These are phyloP conservation scores for Macrocentrus cingulum DNA, from an alignment of 1,140 invertebrate genomes.

Conservation along the genomic window DNA sequence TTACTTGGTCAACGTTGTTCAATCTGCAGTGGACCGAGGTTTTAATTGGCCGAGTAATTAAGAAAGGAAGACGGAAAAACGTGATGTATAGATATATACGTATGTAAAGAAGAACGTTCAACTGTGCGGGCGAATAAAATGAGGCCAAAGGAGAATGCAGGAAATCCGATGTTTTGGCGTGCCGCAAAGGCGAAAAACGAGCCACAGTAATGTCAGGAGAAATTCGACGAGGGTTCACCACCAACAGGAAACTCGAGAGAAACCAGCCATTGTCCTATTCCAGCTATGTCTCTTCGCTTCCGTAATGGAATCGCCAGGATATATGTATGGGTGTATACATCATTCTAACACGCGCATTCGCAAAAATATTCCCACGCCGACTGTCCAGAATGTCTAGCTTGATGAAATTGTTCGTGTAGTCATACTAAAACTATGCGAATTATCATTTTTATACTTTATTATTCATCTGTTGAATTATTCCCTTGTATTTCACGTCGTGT, in stretches of 20 bases:
- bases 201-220: not conserved
- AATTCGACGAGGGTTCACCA: not conserved
- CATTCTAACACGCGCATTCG: not conserved
- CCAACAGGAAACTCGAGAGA: slow-evolving; percentile 1
- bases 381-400: no score
- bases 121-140: not conserved
- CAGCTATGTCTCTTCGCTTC: not conserved
- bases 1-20: slow-evolving; percentile 11
- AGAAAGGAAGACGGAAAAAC: not conserved
- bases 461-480: no score
- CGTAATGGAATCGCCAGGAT: not conserved
- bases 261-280: slow-evolving; percentile 1
- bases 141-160: not conserved
- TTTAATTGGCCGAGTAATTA: slow-evolving; percentile 3
- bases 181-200: not conserved
- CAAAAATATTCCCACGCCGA: no score
- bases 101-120: not conserved
- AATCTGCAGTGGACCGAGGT: not conserved
- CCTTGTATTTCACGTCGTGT: no score
- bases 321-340: not conserved
- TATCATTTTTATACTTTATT: no score
- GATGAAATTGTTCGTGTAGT: no score
- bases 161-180: slow-evolving; percentile 5
- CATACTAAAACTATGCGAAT: no score
- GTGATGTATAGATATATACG: not conserved